A percentile compares a stretch with the other conserved stretches of the same genome.
These are phyloP conservation scores for Ypsolopha scabrella DNA, from an alignment of 2,888 invertebrate genomes.

Conservation along the genomic window DNA sequence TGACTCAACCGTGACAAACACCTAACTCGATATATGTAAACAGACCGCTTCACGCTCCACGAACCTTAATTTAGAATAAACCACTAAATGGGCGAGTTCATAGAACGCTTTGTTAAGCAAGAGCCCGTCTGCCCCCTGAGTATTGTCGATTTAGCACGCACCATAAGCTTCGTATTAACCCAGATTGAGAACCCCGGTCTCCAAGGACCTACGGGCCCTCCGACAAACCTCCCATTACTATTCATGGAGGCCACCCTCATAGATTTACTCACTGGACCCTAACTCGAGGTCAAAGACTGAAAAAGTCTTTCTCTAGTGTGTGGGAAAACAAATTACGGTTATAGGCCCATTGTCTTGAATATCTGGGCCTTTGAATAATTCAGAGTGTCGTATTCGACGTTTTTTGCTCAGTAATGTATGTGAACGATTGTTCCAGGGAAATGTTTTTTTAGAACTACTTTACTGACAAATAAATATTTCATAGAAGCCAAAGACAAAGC, in stretches of 20 bases:
- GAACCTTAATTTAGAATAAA: constrained; percentile 36
- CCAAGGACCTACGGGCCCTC: constrained; percentile 3
- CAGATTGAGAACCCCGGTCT: constrained; percentile 31
- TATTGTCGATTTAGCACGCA: constrained; percentile 65
- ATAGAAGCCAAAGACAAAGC: not conserved
- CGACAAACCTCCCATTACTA: constrained; percentile 52
- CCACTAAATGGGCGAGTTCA: constrained; percentile 38
- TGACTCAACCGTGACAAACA: not conserved
- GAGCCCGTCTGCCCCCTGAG: constrained; percentile 34
- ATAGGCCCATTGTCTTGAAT: constrained; percentile 29
- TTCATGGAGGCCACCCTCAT: constrained; percentile 50
- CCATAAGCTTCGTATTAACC: constrained; percentile 55
- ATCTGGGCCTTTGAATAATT: constrained; percentile 30
- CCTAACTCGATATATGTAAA: not conserved
- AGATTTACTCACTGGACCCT: constrained; percentile 21
- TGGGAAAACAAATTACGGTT: constrained; percentile 24
- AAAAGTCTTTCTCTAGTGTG: constrained; percentile 9
- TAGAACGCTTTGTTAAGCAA: constrained; percentile 45
- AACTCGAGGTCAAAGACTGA: constrained; percentile 11
- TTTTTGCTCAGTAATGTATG: constrained; percentile 1
- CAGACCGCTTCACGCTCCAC: constrained; percentile 25
- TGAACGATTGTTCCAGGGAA: not conserved
- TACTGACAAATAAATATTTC: not conserved
- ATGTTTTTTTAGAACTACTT: not conserved
- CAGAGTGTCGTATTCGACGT: not conserved